Conservation (phyloP, 2,113 vertebrate genomes). For the Nansenia antarctica region DNA sequence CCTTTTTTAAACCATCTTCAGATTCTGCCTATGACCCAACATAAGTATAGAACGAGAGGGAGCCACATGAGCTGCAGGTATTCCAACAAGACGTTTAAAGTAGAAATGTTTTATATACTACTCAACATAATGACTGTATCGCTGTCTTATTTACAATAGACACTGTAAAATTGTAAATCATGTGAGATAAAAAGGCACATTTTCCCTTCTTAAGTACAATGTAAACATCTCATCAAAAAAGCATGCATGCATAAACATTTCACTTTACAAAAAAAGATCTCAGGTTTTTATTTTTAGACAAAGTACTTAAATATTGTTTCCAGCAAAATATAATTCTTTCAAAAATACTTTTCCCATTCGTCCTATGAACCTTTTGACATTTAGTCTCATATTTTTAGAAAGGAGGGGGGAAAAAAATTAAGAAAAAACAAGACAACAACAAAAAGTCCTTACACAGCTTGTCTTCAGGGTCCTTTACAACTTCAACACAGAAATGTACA, state of each 20-base stretch:
- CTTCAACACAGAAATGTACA: conserved; percentile 57
- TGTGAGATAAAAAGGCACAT: conserved; percentile 99
- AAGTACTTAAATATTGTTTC: conserved; percentile 99
- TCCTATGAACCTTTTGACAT: conserved; percentile 93
- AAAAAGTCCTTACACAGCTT: conserved; percentile 69
- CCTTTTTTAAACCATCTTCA: conserved; percentile 4
- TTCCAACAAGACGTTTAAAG: conserved; percentile 75
- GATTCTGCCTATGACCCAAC: conserved; percentile 33
- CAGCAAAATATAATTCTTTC: conserved; percentile 99
- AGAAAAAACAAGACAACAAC: conserved; percentile 87
- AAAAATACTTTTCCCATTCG: conserved; percentile 99
- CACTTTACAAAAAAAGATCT: conserved; percentile 99
- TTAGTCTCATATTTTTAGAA: conserved; percentile 85
- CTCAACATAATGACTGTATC: conserved; percentile 82
- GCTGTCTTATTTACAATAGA: conserved; percentile 97
- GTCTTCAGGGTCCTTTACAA: conserved; percentile 60
- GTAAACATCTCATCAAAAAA: conserved; percentile 96
- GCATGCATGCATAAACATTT: conserved; percentile 98
- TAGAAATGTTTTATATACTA: conserved; percentile 86
- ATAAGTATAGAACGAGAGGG: conserved; percentile 53
- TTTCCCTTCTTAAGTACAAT: conserved; percentile 99
- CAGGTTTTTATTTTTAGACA: conserved; percentile 85
- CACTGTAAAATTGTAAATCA: conserved; percentile 94
- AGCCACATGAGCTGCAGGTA: conserved; percentile 59
- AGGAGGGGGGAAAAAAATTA: conserved; percentile 28